Evolutionary conservation across 1,140 invertebrate species (phyloP).

Genomic region (Physella acuta): DNA sequence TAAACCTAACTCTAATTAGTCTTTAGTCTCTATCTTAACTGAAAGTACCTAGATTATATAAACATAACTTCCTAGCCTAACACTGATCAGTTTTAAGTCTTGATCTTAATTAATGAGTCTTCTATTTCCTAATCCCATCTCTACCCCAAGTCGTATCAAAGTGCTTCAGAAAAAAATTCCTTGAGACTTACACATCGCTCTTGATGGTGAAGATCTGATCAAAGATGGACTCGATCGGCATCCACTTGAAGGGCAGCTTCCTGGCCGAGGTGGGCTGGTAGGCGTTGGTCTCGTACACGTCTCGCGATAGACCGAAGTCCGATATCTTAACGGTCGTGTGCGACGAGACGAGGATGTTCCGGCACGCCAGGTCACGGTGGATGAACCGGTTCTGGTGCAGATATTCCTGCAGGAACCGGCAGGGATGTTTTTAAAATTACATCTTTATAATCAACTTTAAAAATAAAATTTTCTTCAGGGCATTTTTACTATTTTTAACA

Average conservation of each 20-base stretch:
- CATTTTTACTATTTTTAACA: no score
- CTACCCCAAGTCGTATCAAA: no score
- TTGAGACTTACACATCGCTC: constrained; percentile 64
- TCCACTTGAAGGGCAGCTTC: constrained; percentile 61
- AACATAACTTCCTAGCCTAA: no score
- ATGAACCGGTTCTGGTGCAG: constrained; percentile 48
- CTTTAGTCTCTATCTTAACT: no score
- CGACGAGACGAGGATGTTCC: constrained; percentile 88
- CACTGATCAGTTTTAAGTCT: no score
- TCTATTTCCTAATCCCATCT: no score
- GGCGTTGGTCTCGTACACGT: constrained; percentile 59
- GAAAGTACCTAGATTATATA: no score
- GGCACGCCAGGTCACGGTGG: constrained; percentile 81
- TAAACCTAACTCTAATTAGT: no score
- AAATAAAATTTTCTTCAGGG: no score
- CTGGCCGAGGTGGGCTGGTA: constrained; percentile 55
- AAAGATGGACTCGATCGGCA: constrained; percentile 60
- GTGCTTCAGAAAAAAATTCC: no score
- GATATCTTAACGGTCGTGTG: constrained; percentile 67
- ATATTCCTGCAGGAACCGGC: constrained; percentile 52
- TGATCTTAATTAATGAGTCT: no score
- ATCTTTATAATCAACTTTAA: no score
- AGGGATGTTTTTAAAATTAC: neutral
- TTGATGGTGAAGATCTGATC: constrained; percentile 58
- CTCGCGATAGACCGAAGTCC: constrained; percentile 64